Conservation (phyloP, 2,888 invertebrate genomes). For the Amorpha juglandis region DNA sequence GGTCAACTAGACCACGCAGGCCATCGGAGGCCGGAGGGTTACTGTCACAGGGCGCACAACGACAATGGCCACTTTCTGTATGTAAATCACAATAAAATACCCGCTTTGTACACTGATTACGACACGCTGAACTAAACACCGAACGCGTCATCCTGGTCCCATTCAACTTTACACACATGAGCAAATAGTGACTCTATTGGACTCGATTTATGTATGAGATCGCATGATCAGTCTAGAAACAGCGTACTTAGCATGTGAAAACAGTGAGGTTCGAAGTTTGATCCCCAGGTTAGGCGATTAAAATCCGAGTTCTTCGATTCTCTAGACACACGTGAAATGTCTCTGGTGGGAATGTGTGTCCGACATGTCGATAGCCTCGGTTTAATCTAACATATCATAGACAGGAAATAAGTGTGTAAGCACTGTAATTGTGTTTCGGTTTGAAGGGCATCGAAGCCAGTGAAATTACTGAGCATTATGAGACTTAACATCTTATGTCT, state of each 20-base stretch:
- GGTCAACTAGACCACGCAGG: constrained; percentile 63
- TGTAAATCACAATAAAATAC: constrained; percentile 82
- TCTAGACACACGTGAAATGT: no score
- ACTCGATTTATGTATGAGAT: constrained; percentile 22
- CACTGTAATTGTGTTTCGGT: no score
- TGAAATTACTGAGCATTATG: no score
- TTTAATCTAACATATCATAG: no score
- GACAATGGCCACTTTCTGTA: constrained; percentile 77
- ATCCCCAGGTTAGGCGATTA: neutral
- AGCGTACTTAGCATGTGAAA: neutral
- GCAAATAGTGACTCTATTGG: constrained; percentile 51
- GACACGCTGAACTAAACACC: constrained; percentile 78
- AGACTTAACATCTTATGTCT: no score
- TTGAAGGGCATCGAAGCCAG: no score
- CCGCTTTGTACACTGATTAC: constrained; percentile 78
- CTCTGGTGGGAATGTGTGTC: no score
- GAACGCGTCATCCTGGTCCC: constrained; percentile 60
- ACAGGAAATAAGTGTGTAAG: no score
- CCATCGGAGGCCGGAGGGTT: constrained; percentile 68
- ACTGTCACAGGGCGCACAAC: constrained; percentile 75
- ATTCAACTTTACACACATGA: constrained; percentile 47
- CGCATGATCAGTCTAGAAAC: neutral
- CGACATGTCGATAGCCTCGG: no score
- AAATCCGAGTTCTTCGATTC: neutral
- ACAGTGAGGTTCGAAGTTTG: neutral